Conservation (phyloP, 2,113 vertebrate genomes). For the Atrichornis clamosus region DNA sequence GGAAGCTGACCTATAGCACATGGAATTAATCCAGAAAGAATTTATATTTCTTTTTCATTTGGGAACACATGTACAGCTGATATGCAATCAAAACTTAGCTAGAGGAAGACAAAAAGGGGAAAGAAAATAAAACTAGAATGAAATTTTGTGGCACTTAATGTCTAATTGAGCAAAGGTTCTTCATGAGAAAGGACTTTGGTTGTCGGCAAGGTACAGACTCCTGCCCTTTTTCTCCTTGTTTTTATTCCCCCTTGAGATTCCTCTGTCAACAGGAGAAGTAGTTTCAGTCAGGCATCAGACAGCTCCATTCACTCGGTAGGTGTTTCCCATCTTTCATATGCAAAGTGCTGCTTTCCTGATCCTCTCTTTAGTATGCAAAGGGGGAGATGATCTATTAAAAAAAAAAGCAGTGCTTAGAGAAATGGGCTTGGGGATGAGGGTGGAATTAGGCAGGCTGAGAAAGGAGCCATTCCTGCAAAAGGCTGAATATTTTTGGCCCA, state of each 20-base stretch:
- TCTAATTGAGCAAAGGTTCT: not conserved
- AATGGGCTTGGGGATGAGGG: not conserved
- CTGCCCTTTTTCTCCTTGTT: not conserved
- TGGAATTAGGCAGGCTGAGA: not conserved
- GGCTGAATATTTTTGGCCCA: not conserved
- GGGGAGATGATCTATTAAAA: not conserved
- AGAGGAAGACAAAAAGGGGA: not conserved
- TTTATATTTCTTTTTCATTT: not conserved
- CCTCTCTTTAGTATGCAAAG: not conserved
- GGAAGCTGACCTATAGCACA: not conserved
- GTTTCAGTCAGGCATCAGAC: not conserved
- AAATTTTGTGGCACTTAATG: not conserved
- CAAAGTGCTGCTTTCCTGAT: slow-evolving; percentile 9
- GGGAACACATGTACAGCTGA: not conserved
- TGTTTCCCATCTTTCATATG: slow-evolving; percentile 20
- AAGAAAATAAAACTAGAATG: not conserved
- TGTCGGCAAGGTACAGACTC: not conserved
- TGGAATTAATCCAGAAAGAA: not conserved
- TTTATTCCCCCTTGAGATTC: not conserved
- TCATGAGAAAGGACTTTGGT: not conserved
- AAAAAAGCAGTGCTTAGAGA: not conserved
- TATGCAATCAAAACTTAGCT: not conserved
- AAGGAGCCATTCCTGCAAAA: not conserved
- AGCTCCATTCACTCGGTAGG: not conserved
- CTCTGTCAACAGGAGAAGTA: not conserved